These are phyloP conservation scores for Octomys mimax DNA, from an alignment of 2,797 vertebrate species.

Conservation along the genomic window DNA sequence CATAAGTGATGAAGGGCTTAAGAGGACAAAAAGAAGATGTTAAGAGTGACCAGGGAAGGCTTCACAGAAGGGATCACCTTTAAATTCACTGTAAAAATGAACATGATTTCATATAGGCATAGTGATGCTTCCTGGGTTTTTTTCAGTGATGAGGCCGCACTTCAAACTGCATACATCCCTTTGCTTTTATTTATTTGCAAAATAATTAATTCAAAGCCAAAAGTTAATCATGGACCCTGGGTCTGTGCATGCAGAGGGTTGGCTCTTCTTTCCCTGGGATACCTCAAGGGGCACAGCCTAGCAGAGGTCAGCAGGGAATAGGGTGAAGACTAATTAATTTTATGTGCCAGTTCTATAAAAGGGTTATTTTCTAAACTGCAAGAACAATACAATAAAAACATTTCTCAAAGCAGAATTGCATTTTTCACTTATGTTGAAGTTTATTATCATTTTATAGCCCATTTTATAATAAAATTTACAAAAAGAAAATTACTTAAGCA, in stretches of 20 bases:
- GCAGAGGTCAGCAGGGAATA: not conserved
- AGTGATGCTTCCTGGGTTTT: not conserved
- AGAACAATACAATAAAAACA: not conserved
- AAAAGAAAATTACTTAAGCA: slow-evolving; percentile 36
- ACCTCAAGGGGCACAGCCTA: not conserved
- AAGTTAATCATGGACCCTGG: slow-evolving; percentile 21
- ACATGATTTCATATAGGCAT: not conserved
- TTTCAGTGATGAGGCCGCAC: slow-evolving; percentile 23
- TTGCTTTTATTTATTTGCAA: slow-evolving; percentile 54
- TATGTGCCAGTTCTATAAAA: slow-evolving; percentile 50
- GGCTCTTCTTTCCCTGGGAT: not conserved
- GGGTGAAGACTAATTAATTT: slow-evolving; percentile 54
- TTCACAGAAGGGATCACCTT: not conserved
- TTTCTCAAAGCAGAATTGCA: slow-evolving; percentile 49
- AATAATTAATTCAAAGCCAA: slow-evolving; percentile 60
- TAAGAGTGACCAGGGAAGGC: not conserved
- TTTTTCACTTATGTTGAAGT: slow-evolving; percentile 28
- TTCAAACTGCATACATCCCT: not conserved
- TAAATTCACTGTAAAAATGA: not conserved
- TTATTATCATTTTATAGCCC: slow-evolving; percentile 58
- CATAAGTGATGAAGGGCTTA: not conserved
- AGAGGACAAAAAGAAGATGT: not conserved
- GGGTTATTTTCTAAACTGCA: slow-evolving; percentile 59
- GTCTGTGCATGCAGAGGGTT: not conserved
- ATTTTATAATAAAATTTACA: not conserved